These are phyloP conservation scores for Pteronura brasiliensis DNA, from an alignment of 2,113 vertebrate genomes.

Conservation along the genomic window DNA sequence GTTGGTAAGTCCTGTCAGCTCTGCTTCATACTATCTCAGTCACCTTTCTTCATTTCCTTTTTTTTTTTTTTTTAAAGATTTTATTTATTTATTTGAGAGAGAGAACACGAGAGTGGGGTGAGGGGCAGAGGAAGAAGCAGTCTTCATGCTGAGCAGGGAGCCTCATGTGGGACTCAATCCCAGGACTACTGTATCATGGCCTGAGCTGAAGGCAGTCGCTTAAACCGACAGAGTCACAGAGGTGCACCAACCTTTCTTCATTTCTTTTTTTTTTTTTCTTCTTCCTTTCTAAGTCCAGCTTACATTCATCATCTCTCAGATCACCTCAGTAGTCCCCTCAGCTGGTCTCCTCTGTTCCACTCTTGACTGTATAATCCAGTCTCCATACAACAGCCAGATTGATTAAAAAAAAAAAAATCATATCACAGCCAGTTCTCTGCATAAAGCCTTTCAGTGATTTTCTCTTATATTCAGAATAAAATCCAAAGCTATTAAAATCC, in stretches of 20 bases:
- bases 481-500: background rate
- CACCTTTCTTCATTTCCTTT: too few species aligned
- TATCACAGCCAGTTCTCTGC: background rate
- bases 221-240: too few species aligned
- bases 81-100: too few species aligned
- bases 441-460: background rate
- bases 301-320: background rate
- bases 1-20: background rate
- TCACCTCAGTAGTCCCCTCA: background rate
- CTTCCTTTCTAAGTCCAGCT: background rate
- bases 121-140: too few species aligned
- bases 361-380: background rate
- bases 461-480: background rate
- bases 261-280: background rate
- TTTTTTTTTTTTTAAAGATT: too few species aligned
- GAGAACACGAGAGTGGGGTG: too few species aligned
- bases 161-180: too few species aligned
- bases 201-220: too few species aligned
- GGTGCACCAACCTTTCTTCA: background rate
- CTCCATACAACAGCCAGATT: background rate
- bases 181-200: too few species aligned
- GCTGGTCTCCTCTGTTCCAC: background rate
- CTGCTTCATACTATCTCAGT: background rate
- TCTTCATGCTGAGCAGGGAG: too few species aligned
- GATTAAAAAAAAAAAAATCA: background rate